Evolutionary conservation across 2,797 vertebrate genomes (phyloP).

Genomic region (Amphiprion clarkii): DNA sequence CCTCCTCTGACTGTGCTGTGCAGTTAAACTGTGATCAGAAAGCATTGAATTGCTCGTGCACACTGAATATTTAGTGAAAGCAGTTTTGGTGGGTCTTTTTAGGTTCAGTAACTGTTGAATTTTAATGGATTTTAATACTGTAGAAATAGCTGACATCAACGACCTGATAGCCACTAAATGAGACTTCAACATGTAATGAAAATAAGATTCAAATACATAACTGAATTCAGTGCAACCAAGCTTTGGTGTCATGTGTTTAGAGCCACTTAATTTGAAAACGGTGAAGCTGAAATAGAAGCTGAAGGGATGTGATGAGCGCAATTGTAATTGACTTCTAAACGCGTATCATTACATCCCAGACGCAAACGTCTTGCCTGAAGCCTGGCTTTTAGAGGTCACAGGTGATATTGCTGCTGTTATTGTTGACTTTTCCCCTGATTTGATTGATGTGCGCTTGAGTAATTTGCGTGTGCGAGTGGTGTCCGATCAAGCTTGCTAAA

Average conservation of each 20-base stretch:
- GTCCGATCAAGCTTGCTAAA: slow-evolving; percentile 62
- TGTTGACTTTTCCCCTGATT: slow-evolving; percentile 29
- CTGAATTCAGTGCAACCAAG: slow-evolving; percentile 11
- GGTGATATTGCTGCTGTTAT: slow-evolving; percentile 70
- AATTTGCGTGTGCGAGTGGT: slow-evolving; percentile 56
- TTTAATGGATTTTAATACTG: slow-evolving; percentile 72
- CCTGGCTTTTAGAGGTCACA: slow-evolving; percentile 46
- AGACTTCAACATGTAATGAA: slow-evolving; percentile 50
- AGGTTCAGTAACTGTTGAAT: slow-evolving; percentile 40
- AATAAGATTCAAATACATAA: neutral
- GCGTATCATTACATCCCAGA: slow-evolving; percentile 26
- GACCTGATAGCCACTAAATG: slow-evolving; percentile 35
- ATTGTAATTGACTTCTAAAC: neutral
- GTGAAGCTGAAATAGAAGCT: slow-evolving; percentile 5
- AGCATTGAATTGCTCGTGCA: slow-evolving; percentile 20
- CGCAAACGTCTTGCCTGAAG: slow-evolving; percentile 31
- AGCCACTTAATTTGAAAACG: slow-evolving; percentile 1
- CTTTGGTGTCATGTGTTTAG: neutral
- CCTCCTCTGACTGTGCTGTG: slow-evolving; percentile 50
- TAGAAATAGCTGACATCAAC: slow-evolving; percentile 34
- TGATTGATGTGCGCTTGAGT: slow-evolving; percentile 59
- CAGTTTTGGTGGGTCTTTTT: slow-evolving; percentile 41
- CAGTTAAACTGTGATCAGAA: slow-evolving; percentile 43
- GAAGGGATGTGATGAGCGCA: slow-evolving; percentile 14
- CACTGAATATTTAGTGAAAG: slow-evolving; percentile 9